A percentile compares a stretch with the other conserved stretches of the same genome.
phyloP scores from a whole-genome alignment of 2,888 invertebrate genomes.

The Diogma glabrata region DNA sequence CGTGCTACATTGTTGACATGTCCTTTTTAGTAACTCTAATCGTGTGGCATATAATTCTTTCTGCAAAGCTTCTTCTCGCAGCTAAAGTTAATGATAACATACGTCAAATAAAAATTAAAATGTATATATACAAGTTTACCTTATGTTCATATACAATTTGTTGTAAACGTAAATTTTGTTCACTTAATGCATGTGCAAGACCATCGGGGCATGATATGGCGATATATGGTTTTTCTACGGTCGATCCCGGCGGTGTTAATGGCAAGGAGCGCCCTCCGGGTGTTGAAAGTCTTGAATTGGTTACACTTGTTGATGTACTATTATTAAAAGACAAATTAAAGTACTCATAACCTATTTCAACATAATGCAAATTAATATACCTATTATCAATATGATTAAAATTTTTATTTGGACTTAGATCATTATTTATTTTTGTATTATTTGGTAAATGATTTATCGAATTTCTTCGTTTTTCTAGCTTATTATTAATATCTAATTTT shows the following conservation, averaged over 20 bases:
- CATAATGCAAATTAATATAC: background rate
- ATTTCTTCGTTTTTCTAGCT: slow-evolving; percentile 23
- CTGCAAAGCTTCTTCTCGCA: slow-evolving; percentile 63
- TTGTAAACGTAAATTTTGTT: slow-evolving; percentile 49
- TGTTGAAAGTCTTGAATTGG: slow-evolving; percentile 29
- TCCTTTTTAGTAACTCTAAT: slow-evolving; percentile 49
- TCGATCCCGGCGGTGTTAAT: slow-evolving; percentile 43
- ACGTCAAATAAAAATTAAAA: slow-evolving; percentile 1
- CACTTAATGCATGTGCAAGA: slow-evolving; percentile 35
- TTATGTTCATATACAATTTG: slow-evolving; percentile 72
- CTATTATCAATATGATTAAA: slow-evolving; percentile 16
- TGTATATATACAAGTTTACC: slow-evolving; percentile 37
- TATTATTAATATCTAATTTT: slow-evolving; percentile 29
- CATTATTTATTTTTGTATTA: slow-evolving; percentile 28
- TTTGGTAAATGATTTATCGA: slow-evolving; percentile 6
- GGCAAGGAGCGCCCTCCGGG: slow-evolving; percentile 31
- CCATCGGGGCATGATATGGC: slow-evolving; percentile 35
- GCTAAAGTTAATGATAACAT: slow-evolving; percentile 38
- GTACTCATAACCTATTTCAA: background rate
- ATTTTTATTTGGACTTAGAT: slow-evolving; percentile 24
- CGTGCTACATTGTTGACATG: slow-evolving; percentile 51
- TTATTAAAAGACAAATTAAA: no score
- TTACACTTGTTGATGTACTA: slow-evolving; percentile 21
- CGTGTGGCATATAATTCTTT: slow-evolving; percentile 68
- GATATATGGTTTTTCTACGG: slow-evolving; percentile 31